Evolutionary conservation across 2,797 vertebrate genomes (phyloP), one percentile per base, ranked within the genome.

Genomic region (Malurus splendens): DNA sequence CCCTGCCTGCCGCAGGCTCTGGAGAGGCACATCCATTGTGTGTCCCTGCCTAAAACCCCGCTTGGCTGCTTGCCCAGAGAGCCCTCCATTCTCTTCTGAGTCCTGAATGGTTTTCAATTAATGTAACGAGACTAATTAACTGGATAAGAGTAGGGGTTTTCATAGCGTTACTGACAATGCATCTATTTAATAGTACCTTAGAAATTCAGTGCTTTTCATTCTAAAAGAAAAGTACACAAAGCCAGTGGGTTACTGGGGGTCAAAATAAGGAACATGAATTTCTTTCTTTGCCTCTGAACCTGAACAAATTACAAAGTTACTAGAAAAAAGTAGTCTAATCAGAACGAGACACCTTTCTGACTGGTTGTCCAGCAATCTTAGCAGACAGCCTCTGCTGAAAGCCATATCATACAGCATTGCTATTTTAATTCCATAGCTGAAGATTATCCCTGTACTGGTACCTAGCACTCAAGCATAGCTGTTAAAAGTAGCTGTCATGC

Each of bases 51-150:
- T 14, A 25, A 72, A 87, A 16, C 51, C 32, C 42, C 0, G 0
- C 54, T 85, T 94, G 94, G 94, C 75, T 0, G 5, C 76, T 70
- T 78, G 87, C 94, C 93, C 84, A 82, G 76, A 44, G 75, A 0
- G 0, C 66, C 88, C 79, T 93, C 76, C 84, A 87, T 92, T 94
- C 90, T 78, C 28, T 51, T 78, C 85, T 22, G 30, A 59, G 62
- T 42, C 44, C 86, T 92, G 76, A 95, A 87, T 90, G 79, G 62
- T 87, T 93, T 89, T 89, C 93, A 93, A 83, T 95, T 91, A 94
- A 82, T 78, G 91, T 93, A 94, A 93, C 90, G 64, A 83, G 86
- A 39, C 89, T 95, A 93, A 95, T 95, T 94, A 95, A 91, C 90
- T 90, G 84, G 61, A 27, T 81, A 86, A 91, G 75, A 80, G 73